Evolutionary conservation across 2,888 invertebrate genomes (phyloP).

Genomic region (Xestia c-nigrum): DNA sequence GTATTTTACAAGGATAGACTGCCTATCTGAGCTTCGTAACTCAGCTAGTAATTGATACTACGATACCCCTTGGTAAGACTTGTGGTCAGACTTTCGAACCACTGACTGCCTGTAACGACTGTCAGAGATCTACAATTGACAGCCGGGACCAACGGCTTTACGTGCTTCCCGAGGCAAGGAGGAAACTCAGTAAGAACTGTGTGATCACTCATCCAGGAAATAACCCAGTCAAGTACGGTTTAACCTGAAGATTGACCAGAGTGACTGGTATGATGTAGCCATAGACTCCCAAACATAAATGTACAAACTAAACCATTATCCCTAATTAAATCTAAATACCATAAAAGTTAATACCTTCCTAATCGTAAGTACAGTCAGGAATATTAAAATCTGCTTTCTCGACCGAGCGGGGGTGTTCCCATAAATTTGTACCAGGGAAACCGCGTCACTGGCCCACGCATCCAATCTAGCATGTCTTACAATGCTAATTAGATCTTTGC

Average conservation of each 20-base stretch:
- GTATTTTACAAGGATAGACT: neutral
- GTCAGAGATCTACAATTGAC: neutral
- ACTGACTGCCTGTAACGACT: neutral
- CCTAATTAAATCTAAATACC: constrained; percentile 13
- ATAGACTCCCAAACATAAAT: neutral
- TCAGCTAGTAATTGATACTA: neutral
- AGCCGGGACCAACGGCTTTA: no score
- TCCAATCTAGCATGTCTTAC: constrained; percentile 73
- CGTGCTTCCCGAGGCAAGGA: neutral
- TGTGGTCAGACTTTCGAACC: neutral
- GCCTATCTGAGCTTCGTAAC: neutral
- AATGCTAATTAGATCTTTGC: constrained; percentile 80
- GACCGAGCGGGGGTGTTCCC: constrained; percentile 60
- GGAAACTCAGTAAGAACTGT: neutral
- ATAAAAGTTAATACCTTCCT: constrained; percentile 5
- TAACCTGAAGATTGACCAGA: neutral
- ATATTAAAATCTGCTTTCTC: constrained; percentile 53
- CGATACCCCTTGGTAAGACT: neutral
- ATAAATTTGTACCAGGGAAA: constrained; percentile 75
- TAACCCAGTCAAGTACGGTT: neutral
- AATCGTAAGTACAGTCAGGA: neutral
- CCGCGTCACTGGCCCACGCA: constrained; percentile 73
- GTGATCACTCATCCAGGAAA: neutral
- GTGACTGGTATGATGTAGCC: neutral
- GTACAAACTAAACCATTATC: neutral